Conservation (phyloP, 2,113 vertebrate species). For the Felis catus region DNA sequence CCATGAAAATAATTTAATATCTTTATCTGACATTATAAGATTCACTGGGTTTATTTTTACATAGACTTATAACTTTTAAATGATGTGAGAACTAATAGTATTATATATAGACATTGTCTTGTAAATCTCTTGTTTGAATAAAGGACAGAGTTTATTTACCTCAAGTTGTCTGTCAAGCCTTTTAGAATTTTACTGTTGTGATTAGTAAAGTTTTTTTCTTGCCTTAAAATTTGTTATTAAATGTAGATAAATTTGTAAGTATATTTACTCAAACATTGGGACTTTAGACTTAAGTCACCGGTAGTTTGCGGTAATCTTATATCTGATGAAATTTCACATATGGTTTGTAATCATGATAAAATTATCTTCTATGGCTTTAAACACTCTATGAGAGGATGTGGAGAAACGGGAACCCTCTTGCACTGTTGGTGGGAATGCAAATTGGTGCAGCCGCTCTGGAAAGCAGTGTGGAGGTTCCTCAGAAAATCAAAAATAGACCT, state of each 20-base stretch:
- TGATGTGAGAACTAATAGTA: neutral
- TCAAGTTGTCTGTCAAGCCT: neutral
- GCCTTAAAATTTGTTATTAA: conserved; percentile 20
- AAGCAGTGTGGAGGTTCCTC: too few species aligned
- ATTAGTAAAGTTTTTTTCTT: neutral
- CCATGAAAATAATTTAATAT: neutral
- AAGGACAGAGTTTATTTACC: neutral
- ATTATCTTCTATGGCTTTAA: neutral
- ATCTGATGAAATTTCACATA: neutral
- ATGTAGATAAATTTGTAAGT: neutral
- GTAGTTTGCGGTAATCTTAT: neutral
- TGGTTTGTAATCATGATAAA: neutral
- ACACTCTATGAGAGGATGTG: neutral
- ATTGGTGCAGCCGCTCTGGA: too few species aligned
- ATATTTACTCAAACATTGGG: neutral
- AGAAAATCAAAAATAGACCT: too few species aligned
- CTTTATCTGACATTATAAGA: neutral
- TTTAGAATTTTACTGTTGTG: conserved; percentile 27
- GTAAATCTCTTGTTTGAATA: neutral
- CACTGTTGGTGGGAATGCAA: too few species aligned
- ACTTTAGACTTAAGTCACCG: neutral
- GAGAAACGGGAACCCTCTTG: too few species aligned
- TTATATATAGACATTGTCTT: neutral
- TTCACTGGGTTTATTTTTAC: neutral
- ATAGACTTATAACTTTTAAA: neutral